These are phyloP conservation scores for cattle (Bos taurus) DNA, from an alignment of 2,113 vertebrate genomes.

Conservation along the genomic window DNA sequence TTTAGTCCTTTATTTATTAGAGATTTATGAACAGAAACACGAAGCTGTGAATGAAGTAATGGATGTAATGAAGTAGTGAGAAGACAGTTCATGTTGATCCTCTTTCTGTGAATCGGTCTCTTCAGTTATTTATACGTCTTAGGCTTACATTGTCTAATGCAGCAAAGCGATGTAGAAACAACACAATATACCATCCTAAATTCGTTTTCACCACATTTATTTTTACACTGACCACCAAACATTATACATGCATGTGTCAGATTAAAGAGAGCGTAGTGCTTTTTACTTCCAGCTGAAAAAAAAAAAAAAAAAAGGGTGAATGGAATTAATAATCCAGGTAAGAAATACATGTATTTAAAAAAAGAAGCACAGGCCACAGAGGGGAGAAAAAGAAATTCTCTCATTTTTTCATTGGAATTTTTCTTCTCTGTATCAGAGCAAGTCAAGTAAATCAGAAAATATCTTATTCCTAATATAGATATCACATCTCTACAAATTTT, in stretches of 20 bases:
- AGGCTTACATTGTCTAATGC: not conserved
- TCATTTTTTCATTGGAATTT: not conserved
- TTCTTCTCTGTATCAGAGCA: not conserved
- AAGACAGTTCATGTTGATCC: not conserved
- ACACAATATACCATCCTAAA: not conserved
- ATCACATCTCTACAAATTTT: not conserved
- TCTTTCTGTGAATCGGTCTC: not conserved
- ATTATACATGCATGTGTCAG: not conserved
- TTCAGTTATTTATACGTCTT: not conserved
- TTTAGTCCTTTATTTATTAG: not conserved
- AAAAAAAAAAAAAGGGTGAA: not conserved
- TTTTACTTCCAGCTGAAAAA: not conserved
- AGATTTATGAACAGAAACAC: not conserved
- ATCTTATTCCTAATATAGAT: not conserved
- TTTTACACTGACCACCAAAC: not conserved
- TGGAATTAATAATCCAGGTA: not conserved
- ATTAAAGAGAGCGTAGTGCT: rapidly evolving
- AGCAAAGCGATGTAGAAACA: not conserved
- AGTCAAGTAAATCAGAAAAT: not conserved
- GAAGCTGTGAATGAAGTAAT: not conserved
- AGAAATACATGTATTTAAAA: not conserved
- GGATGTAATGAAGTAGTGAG: not conserved
- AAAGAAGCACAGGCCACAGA: not conserved
- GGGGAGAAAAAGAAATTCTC: not conserved
- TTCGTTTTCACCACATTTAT: not conserved